Conservation (phyloP, 2,113 vertebrate species). For the Circaetus gallicus region DNA sequence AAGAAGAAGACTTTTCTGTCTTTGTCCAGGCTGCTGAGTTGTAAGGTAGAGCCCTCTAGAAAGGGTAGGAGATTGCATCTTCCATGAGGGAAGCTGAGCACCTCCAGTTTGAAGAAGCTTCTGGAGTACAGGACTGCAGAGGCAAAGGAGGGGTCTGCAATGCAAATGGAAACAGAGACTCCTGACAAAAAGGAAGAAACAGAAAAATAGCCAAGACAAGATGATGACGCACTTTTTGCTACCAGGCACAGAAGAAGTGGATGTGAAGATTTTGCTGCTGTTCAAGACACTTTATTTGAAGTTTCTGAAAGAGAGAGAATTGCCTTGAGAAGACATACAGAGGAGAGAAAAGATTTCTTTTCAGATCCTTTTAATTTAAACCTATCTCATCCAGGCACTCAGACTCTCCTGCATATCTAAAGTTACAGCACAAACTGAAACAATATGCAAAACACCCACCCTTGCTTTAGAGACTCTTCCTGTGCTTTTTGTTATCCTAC, state of each 20-base stretch:
- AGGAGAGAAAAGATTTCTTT: not conserved
- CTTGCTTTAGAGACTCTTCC: not conserved
- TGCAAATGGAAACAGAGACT: not conserved
- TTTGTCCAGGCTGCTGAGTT: not conserved
- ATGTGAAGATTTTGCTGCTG: not conserved
- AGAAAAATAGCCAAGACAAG: not conserved
- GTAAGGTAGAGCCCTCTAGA: not conserved
- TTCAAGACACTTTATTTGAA: not conserved
- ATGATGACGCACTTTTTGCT: not conserved
- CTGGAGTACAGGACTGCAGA: not conserved
- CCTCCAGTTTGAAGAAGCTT: not conserved
- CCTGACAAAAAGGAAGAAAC: not conserved
- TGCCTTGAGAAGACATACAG: not conserved
- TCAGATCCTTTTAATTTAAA: not conserved
- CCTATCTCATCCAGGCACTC: not conserved
- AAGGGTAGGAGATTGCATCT: not conserved
- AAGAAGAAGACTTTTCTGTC: not conserved
- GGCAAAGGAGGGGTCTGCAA: not conserved
- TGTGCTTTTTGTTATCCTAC: not conserved
- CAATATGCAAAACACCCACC: accelerated
- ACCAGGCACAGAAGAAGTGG: not conserved
- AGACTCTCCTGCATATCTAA: not conserved
- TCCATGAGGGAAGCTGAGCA: not conserved
- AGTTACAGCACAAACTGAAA: not conserved
- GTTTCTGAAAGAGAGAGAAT: not conserved